These are phyloP conservation scores for Patella pellucida DNA, from an alignment of 2,888 invertebrate species.

Conservation along the genomic window DNA sequence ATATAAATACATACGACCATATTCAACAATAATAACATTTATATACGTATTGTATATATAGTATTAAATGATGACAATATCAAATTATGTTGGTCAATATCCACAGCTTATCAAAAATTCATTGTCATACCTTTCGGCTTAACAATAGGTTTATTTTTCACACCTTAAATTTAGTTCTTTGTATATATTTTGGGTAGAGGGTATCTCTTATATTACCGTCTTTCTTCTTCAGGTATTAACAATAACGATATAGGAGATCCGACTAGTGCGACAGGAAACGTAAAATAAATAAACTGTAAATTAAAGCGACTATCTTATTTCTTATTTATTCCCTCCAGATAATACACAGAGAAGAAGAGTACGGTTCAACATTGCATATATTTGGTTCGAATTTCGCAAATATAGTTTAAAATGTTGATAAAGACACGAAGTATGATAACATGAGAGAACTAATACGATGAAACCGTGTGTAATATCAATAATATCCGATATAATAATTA, in stretches of 20 bases:
- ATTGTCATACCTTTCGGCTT: neutral
- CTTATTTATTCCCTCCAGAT: neutral
- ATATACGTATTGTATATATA: too few species aligned
- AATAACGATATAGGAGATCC: neutral
- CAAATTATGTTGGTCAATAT: neutral
- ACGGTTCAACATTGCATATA: slow-evolving; percentile 9
- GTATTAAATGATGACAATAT: too few species aligned
- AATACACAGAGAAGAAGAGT: neutral
- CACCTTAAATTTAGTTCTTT: slow-evolving; percentile 5
- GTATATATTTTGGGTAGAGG: neutral
- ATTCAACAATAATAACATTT: too few species aligned
- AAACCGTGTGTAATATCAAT: neutral
- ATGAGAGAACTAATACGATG: neutral
- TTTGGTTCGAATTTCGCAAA: slow-evolving; percentile 6
- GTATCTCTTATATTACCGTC: neutral
- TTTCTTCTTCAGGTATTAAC: neutral
- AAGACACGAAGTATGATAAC: neutral
- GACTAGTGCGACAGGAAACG: slow-evolving; percentile 4
- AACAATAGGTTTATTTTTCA: slow-evolving; percentile 6
- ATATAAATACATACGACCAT: too few species aligned
- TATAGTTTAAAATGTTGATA: neutral
- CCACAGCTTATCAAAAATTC: neutral
- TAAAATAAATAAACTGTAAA: slow-evolving; percentile 9
- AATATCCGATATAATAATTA: neutral
- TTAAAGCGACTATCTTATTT: slow-evolving; percentile 1